Base-by-base conservation (phyloP, 2,797 vertebrate species). In the Silurus aristotelis region DNA sequence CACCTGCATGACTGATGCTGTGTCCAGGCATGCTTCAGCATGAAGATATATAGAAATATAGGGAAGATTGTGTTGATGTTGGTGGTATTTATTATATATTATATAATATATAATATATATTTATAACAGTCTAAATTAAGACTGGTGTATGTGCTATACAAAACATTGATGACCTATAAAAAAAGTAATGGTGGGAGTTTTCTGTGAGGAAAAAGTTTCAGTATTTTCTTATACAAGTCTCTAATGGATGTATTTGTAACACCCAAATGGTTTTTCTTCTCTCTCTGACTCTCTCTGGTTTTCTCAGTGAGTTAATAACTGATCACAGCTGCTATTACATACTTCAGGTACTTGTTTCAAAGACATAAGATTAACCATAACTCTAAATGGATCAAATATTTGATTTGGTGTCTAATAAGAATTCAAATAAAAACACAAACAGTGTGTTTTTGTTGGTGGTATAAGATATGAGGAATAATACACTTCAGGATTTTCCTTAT, bases 1-100 rank as follows among this genome's bases (percentile, higher is more conserved):
- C 84, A 84, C 88, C 89, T 91, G 89, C 91, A 93, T 91, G 80
- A 83, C 83, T 87, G 76, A 80, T 60, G 58, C 55, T 70, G 68
- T 85, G 20, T 85, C 73, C 58, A 43, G 80, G 61, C 25, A 67
- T 68, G 67, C 48, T 84, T 38, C 60, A 88, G 60, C 58, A 55
- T 15, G n/a, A 27, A 64, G 27, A 56, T 56, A 75, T 75, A 55
- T 25, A 48, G 48, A 55, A 56, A 55, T 55, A 55, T 5, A 55
- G 1, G 46, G 15, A 5, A 12, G 12, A 52, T 8, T 7, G 0
- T 43, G 17, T 78, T 9, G 0, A 19, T 38, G 20, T 9, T 78
- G 76, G 38, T 77, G 75, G 38, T 78, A 43, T 22, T 13, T 43
- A 38, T 31, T 19, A 60, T 12, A 19, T 38, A 38, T 38, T 2